Conservation (phyloP, 2,797 vertebrate species). For the Morelia viridis region DNA sequence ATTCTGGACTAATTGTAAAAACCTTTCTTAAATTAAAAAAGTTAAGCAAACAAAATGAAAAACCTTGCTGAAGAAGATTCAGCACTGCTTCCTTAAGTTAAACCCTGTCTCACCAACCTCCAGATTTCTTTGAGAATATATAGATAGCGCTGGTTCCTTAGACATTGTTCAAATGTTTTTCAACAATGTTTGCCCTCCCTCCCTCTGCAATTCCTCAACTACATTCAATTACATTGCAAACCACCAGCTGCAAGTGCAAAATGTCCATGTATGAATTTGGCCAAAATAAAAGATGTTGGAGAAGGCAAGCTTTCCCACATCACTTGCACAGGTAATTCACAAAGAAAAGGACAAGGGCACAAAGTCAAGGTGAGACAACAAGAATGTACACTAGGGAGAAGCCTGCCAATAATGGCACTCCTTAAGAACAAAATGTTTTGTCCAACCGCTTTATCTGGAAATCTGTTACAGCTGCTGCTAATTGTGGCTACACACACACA, state of each 20-base stretch:
- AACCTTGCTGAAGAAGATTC: neutral
- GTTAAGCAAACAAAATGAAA: neutral
- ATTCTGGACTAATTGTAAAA: neutral
- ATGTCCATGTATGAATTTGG: slow-evolving; percentile 14
- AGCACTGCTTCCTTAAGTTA: neutral
- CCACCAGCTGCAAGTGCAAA: neutral
- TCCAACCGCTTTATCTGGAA: slow-evolving; percentile 54
- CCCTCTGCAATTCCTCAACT: neutral
- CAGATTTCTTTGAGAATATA: neutral
- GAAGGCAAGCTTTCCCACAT: slow-evolving; percentile 20
- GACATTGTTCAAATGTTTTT: neutral
- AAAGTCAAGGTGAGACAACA: slow-evolving; percentile 66
- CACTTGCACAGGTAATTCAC: slow-evolving; percentile 15
- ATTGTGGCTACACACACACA: slow-evolving; percentile 52
- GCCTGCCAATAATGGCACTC: slow-evolving; percentile 61
- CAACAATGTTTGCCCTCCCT: neutral
- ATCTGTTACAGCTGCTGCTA: slow-evolving; percentile 64
- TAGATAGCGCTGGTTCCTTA: neutral
- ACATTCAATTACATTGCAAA: neutral
- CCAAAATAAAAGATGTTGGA: slow-evolving; percentile 35
- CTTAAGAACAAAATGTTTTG: slow-evolving; percentile 67
- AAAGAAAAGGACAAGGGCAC: slow-evolving; percentile 45
- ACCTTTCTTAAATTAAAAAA: neutral
- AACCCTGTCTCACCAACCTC: neutral
- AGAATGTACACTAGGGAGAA: slow-evolving; percentile 55